phyloP scores from a whole-genome alignment of 2,113 vertebrate genomes.

The Austrofundulus limnaeus region DNA sequence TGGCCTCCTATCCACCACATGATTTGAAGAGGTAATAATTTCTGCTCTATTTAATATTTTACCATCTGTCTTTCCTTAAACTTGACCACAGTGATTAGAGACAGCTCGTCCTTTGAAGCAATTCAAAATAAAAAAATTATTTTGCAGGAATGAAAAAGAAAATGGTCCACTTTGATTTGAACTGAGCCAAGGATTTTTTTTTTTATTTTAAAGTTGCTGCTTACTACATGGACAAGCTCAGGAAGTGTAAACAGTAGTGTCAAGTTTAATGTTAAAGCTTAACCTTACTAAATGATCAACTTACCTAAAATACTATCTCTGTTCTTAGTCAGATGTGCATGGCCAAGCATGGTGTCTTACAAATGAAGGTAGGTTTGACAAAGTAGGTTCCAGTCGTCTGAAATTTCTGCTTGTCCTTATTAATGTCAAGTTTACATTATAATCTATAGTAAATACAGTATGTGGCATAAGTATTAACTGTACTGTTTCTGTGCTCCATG shows the following conservation, averaged over 20 bases:
- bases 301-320: not conserved
- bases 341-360: not conserved
- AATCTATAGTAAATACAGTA: not conserved
- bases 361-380: not conserved
- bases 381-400: not conserved
- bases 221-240: not conserved
- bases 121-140: not conserved
- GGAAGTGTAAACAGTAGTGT: not conserved
- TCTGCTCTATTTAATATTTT: not conserved
- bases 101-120: not conserved
- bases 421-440: not conserved
- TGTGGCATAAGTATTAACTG: no score
- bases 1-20: not conserved
- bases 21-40: not conserved
- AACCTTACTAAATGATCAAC: not conserved
- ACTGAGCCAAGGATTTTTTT: not conserved
- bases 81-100: constrained; percentile 3
- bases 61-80: not conserved
- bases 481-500: no score
- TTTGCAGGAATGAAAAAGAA: not conserved
- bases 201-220: not conserved
- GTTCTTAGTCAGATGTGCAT: not conserved
- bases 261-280: not conserved
- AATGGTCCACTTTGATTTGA: not conserved
- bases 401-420: not conserved